Evolutionary conservation across 2,888 invertebrate genomes (phyloP), one percentile per base, ranked within the genome.

Genomic region (Halocaridina rubra): DNA sequence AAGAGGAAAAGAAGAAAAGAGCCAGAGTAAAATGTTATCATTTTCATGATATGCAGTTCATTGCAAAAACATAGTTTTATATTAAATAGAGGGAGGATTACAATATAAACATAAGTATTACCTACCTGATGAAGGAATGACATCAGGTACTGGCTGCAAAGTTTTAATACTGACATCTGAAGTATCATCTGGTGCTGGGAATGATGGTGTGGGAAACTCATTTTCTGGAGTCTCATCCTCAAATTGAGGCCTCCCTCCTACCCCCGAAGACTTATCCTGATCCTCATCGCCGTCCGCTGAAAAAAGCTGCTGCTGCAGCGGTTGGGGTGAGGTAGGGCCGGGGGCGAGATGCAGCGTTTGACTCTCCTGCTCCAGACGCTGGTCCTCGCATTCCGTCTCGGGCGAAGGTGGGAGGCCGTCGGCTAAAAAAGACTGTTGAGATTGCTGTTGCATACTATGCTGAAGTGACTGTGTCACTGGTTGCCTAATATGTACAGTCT

Each of bases 391-490:
- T 57, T 77, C 85, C 77, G 59, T 88, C 86, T 77, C 87, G 81
- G 81, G 82, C 78, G 86, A 86, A 87, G 88, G 88, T 76, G 90
- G 89, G 90, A 90, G 88, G 91, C 91, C 91, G 89, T 91, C 91
- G 90, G 90, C 92, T 92, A 92, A 92, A 92, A 92, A 92, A 92
- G 85, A 82, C 84, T 86, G 88, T 67, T 82, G 87, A 92, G 85
- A 82, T 84, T 86, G 88, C 64, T 82, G 87, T n/a, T 30, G 69
- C 19, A 53, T 27, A 24, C 29, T 76, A 32, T 72, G 74, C 39
- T 39, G 72, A n/a, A 33, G 74, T 27, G 33, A 29, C 27, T 81
- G 80, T n/a, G 71, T 39, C 29, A 46, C 39, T 30, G 71, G 78
- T 29, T 82, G 77, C 77, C 69, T 69, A 7, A 61, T 30, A 30